phyloP scores from a whole-genome alignment of 2,797 vertebrate species.

The Scyliorhinus canicula region DNA sequence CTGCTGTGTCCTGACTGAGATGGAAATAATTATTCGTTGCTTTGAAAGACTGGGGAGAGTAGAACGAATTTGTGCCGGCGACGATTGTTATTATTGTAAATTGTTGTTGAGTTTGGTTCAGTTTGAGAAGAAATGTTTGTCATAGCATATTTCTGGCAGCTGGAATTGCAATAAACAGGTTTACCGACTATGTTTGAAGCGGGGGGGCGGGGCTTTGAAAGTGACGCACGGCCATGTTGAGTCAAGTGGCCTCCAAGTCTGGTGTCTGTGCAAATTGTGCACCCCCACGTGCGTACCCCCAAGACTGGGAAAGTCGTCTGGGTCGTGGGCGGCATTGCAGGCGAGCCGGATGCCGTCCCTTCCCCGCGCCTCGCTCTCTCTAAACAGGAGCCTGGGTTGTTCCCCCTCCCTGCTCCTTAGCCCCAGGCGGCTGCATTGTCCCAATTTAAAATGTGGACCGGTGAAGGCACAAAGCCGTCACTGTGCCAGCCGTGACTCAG shows the following conservation, averaged over 20 bases:
- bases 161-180: not conserved
- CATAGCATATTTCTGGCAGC: not conserved
- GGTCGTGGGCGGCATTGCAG: no score
- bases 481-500: no score
- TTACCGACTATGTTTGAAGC: not conserved
- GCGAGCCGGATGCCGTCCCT: not conserved
- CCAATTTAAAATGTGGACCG: no score
- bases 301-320: no score
- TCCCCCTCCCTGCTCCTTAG: no score
- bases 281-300: fast-evolving
- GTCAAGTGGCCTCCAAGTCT: not conserved
- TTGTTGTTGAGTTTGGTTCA: not conserved
- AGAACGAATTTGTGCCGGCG: not conserved
- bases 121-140: not conserved
- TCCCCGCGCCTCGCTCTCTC: not conserved
- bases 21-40: not conserved
- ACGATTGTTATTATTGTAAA: not conserved
- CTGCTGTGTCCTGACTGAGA: not conserved
- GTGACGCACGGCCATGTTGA: not conserved
- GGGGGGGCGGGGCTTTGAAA: not conserved
- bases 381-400: not conserved
- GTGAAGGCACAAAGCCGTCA: not conserved
- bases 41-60: not conserved
- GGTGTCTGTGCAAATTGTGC: not conserved
- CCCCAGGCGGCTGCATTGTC: no score